Base-by-base conservation (phyloP, 2,888 invertebrate genomes). In the Xanthostigma xanthostigma region DNA sequence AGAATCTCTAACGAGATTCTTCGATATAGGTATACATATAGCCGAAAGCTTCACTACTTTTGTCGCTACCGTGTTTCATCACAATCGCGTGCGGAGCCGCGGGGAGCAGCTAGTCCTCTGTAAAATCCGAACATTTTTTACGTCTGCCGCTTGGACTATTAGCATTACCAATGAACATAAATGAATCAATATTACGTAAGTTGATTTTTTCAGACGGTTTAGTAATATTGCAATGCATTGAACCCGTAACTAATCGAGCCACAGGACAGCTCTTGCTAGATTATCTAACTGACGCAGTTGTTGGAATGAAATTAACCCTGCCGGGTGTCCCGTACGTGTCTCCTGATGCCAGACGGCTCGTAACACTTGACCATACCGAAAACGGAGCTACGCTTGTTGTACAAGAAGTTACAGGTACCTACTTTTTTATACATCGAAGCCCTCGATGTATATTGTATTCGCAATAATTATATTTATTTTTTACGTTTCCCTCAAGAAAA, bases 261-360 rank as follows among this genome's bases (percentile, higher is more conserved):
- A 77, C 76, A 1, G 80, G 81, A 1, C 81, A 84, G 64, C 64
- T 84, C 37, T 67, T 82, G 12, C 62, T 84, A 55, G 84, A 85
- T 65, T 81, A 82, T 60, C 66, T 84, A 52, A 84, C 83, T 2
- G 84, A 84, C 62, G 75, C 79, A 2, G 78, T 84, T 17, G 66
- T 81, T 13, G 73, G 75, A 33, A 74, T 76, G 52, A 79, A 77
- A 58, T 71, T 78, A 2, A 73, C 71, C 44, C 70, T 83, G 44
- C 69, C 76, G 51, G 84, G 84, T 2, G 68, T 68, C 46, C 82
- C 83, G 1, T 74, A 74, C 57, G 75, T 84, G 40, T 79, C 83
- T 8, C 84, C 84, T 1, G 82, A 84, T 64, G 81, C 81, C 33
- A 68, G 81, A 51, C 74, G 79, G 57, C 68, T 84, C 45, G 79